phyloP scores from a whole-genome alignment of 2,888 invertebrate genomes.

The Acanthoscelides obtectus region DNA sequence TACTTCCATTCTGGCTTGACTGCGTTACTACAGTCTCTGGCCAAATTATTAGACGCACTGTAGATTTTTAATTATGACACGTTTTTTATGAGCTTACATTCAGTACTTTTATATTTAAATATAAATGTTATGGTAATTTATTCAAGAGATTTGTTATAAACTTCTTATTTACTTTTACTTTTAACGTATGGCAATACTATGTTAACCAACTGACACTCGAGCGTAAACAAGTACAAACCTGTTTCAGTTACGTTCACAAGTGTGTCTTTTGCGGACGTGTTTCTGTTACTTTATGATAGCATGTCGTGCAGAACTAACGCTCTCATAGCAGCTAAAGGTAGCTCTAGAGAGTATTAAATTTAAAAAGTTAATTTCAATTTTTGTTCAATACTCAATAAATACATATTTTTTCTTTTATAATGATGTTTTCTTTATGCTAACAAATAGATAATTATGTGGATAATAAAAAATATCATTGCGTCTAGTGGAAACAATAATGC shows the following conservation, averaged over 20 bases:
- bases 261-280: not conserved
- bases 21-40: not conserved
- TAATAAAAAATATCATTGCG: too few relatives aligned
- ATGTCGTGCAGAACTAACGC: too few relatives aligned
- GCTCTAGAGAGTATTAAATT: too few relatives aligned
- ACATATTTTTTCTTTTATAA: too few relatives aligned
- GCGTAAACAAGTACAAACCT: conserved; percentile 1
- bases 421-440: too few relatives aligned
- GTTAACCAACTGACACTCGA: not conserved
- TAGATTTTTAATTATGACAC: not conserved
- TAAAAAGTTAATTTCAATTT: too few relatives aligned
- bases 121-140: not conserved
- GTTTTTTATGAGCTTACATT: not conserved
- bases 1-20: too few relatives aligned
- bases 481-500: too few relatives aligned
- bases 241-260: not conserved
- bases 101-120: not conserved
- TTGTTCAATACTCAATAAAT: too few relatives aligned
- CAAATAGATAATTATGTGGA: too few relatives aligned
- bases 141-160: not conserved
- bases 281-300: not conserved
- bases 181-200: conserved; percentile 1
- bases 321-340: too few relatives aligned
- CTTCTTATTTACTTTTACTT: not conserved
- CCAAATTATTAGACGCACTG: conserved; percentile 1